These are phyloP conservation scores for Lottia gigantea DNA, from an alignment of 2,888 invertebrate genomes.

Conservation along the genomic window DNA sequence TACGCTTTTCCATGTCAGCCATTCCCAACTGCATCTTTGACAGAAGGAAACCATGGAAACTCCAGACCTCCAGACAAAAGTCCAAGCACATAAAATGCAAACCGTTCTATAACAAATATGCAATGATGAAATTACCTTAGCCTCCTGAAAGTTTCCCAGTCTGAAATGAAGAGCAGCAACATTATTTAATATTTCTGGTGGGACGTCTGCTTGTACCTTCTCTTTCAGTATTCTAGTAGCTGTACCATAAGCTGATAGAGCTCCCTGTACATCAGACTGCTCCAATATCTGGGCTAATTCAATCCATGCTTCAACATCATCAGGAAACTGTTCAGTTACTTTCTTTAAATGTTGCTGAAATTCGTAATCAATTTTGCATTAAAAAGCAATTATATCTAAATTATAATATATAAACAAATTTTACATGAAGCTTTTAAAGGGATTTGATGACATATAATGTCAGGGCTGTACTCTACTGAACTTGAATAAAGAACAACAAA, in stretches of 20 bases:
- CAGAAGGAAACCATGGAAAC: too few species aligned
- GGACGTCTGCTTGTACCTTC: conserved; percentile 92
- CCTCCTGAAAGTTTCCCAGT: conserved; percentile 86
- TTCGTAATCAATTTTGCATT: too few species aligned
- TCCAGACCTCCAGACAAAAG: too few species aligned
- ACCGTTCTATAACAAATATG: too few species aligned
- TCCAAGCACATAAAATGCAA: too few species aligned
- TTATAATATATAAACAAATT: too few species aligned
- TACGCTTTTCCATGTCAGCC: not conserved
- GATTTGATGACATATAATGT: too few species aligned
- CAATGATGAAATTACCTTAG: conserved; percentile 74
- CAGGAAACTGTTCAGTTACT: conserved; percentile 93
- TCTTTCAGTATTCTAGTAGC: conserved; percentile 93
- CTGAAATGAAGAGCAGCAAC: conserved; percentile 90
- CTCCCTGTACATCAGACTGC: conserved; percentile 85
- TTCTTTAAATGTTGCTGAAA: conserved; percentile 87
- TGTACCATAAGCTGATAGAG: conserved; percentile 91
- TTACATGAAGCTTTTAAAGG: too few species aligned
- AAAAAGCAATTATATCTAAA: too few species aligned
- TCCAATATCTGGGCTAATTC: conserved; percentile 98
- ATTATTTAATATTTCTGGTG: conserved; percentile 97
- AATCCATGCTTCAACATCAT: conserved; percentile 99
- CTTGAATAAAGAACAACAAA: too few species aligned
- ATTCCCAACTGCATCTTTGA: too few species aligned
- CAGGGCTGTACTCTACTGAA: too few species aligned